These are phyloP conservation scores for Muntiacus reevesi DNA, from an alignment of 2,113 vertebrate genomes.

Conservation along the genomic window DNA sequence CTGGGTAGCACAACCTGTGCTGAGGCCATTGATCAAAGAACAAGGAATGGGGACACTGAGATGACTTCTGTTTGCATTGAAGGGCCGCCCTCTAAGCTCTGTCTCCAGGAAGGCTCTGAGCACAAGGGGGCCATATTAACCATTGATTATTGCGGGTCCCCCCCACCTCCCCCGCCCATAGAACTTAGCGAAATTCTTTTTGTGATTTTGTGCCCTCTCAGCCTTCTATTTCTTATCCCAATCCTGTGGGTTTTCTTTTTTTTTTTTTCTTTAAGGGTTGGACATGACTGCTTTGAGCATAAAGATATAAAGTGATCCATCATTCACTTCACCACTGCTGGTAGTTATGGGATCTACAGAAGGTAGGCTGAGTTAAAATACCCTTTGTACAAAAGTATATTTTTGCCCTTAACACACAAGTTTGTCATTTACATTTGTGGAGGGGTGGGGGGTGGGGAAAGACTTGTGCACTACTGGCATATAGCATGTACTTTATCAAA, in stretches of 20 bases:
- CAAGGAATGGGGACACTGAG: neutral
- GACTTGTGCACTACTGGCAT: neutral
- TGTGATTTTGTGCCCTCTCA: too few species aligned
- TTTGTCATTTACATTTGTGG: neutral
- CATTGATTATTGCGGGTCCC: fast-evolving
- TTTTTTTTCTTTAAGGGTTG: neutral
- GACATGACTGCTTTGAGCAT: neutral
- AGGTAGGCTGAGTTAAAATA: neutral
- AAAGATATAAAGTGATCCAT: neutral
- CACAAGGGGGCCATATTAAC: neutral
- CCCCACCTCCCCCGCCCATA: fast-evolving
- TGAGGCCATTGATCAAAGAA: neutral
- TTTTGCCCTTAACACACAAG: neutral
- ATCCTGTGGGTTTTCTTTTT: too few species aligned
- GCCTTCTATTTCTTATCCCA: neutral
- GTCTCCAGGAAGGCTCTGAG: neutral
- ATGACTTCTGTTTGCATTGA: neutral
- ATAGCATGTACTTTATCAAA: neutral
- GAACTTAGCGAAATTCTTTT: neutral
- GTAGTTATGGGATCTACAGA: neutral
- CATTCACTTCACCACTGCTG: neutral
- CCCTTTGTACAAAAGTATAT: neutral
- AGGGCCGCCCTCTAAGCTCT: neutral
- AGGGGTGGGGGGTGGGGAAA: neutral
- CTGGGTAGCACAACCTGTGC: neutral